These are phyloP conservation scores for Chironomus tepperi DNA, from an alignment of 1,140 invertebrate genomes.

Conservation along the genomic window DNA sequence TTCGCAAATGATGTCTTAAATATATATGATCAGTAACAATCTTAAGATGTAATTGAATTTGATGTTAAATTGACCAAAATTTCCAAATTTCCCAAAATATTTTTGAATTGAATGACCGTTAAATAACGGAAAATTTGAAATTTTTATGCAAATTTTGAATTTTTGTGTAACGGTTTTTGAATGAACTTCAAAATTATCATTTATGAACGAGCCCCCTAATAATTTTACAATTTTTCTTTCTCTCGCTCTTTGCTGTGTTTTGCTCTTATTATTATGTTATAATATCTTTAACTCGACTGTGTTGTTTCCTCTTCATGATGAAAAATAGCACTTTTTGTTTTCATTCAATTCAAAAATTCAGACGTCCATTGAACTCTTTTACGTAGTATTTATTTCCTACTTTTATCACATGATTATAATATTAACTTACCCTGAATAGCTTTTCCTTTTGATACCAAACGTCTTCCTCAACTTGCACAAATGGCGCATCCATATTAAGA, in stretches of 20 bases:
- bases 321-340: not conserved
- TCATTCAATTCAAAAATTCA: too few species aligned
- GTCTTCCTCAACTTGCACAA: constrained; percentile 73
- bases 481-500: constrained; percentile 63
- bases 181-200: too few species aligned
- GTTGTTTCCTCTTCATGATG: not conserved
- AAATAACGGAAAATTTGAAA: too few species aligned
- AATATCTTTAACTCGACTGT: not conserved
- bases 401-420: not conserved
- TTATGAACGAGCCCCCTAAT: too few species aligned
- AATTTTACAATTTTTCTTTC: not conserved
- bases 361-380: not conserved
- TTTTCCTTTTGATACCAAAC: constrained; percentile 92
- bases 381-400: not conserved
- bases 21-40: too few species aligned
- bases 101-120: too few species aligned
- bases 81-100: too few species aligned
- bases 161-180: too few species aligned
- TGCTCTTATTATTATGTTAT: not conserved
- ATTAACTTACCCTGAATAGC: constrained; percentile 76
- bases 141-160: too few species aligned
- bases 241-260: not conserved
- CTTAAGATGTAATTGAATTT: too few species aligned
- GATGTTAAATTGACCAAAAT: too few species aligned
- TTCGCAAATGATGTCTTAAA: too few species aligned